Percentiles rank a stretch among this genome's conserved stretches.
phyloP scores from a whole-genome alignment of 2,888 invertebrate genomes.

The Labia minor region DNA sequence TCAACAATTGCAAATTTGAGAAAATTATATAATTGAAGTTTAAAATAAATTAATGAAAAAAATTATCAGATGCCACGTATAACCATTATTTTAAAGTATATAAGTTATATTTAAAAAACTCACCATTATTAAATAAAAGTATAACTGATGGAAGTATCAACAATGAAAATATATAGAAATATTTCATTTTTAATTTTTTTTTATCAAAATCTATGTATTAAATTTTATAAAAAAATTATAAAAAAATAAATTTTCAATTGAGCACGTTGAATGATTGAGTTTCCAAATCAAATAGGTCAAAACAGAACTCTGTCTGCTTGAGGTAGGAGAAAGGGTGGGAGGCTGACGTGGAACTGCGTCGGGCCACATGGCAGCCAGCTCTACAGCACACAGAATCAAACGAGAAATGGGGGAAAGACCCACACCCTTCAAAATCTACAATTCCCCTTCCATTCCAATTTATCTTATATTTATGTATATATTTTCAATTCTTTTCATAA shows the following conservation, averaged over 20 bases:
- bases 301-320: conserved; percentile 2
- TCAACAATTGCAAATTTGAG: too few relatives aligned
- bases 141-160: conserved; percentile 61
- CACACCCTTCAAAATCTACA: too few relatives aligned
- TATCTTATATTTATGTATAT: too few relatives aligned
- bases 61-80: not conserved
- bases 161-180: conserved; percentile 51
- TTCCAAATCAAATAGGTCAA: conserved; percentile 9
- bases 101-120: conserved; percentile 36
- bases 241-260: too few relatives aligned
- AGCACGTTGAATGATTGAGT: too few relatives aligned
- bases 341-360: conserved; percentile 1
- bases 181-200: conserved; percentile 50
- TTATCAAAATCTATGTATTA: not conserved
- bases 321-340: not conserved
- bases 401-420: too few relatives aligned
- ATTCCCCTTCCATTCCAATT: too few relatives aligned
- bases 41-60: too few relatives aligned
- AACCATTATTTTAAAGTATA: not conserved
- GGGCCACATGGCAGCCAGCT: conserved; percentile 3
- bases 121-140: conserved; percentile 60
- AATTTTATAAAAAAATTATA: not conserved
- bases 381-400: too few relatives aligned
- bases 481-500: too few relatives aligned
- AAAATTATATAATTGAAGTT: too few relatives aligned